A percentile compares a stretch with the other conserved stretches of the same genome.
Evolutionary conservation across 2,113 vertebrate species (phyloP).

Genomic region (Brienomyrus brachyistius): DNA sequence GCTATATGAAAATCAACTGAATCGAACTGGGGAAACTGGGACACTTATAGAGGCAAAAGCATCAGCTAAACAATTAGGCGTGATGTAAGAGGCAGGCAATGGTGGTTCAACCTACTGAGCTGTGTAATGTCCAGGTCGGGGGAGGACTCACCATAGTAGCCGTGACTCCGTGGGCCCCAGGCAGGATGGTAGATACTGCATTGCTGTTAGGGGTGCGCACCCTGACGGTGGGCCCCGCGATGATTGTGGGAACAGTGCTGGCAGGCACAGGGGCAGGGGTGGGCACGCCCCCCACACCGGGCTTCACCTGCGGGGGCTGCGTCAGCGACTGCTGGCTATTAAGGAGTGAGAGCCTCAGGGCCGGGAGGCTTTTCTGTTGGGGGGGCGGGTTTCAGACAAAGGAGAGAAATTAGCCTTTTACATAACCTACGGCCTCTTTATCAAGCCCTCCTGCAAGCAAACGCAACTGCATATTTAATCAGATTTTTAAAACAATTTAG

Average conservation of each 20-base stretch:
- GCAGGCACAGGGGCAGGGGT: slow-evolving; percentile 39
- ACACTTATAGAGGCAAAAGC: background rate
- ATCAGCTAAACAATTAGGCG: background rate
- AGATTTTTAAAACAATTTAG: background rate
- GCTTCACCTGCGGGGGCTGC: slow-evolving; percentile 65
- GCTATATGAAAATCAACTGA: background rate
- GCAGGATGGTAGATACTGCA: slow-evolving; percentile 47
- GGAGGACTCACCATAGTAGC: slow-evolving; percentile 63
- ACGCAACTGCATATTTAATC: background rate
- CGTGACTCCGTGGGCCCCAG: slow-evolving; percentile 54
- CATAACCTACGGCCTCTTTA: background rate
- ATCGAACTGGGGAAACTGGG: background rate
- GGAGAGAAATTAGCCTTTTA: background rate
- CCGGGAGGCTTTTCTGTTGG: slow-evolving; percentile 77
- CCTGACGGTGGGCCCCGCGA: slow-evolving; percentile 62
- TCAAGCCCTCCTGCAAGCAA: background rate
- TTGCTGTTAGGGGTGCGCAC: slow-evolving; percentile 70
- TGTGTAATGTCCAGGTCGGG: background rate
- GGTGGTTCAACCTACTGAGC: background rate
- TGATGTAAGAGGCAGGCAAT: background rate
- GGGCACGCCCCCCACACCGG: slow-evolving; percentile 32
- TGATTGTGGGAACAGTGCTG: slow-evolving; percentile 49
- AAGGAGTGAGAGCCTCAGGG: slow-evolving; percentile 73
- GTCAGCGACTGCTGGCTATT: slow-evolving; percentile 71
- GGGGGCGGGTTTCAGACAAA: background rate